These are phyloP conservation scores for Apostichopus californicus DNA, from an alignment of 35 echinoderm and acorn worm species.

Conservation along the genomic window DNA sequence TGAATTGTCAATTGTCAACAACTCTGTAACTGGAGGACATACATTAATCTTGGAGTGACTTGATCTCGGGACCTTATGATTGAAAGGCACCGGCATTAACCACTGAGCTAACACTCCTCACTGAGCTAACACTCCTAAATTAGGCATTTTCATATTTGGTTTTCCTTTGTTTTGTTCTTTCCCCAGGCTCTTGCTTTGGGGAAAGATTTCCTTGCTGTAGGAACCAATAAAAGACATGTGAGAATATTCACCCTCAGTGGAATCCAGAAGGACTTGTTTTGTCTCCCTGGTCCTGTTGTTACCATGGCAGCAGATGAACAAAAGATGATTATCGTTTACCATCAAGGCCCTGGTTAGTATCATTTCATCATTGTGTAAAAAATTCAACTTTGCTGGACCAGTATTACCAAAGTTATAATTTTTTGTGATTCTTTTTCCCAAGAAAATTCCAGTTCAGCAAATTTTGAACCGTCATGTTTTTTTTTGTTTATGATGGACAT, in stretches of 20 bases:
- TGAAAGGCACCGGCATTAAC: too few relatives aligned
- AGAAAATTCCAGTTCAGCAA: too few relatives aligned
- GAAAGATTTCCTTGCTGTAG: constrained; percentile 79
- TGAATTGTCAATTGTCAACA: neutral
- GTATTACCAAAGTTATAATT: neutral
- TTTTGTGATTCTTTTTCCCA: too few relatives aligned
- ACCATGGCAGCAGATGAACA: constrained; percentile 86
- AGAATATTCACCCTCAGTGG: constrained; percentile 83
- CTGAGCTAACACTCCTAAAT: too few relatives aligned
- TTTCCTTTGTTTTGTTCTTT: neutral
- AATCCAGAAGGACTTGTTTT: constrained; percentile 77
- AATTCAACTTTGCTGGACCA: neutral
- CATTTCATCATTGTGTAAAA: neutral
- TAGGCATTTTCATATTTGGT: neutral
- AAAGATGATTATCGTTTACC: constrained; percentile 79
- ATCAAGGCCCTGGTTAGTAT: constrained; percentile 76
- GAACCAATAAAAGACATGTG: constrained; percentile 85
- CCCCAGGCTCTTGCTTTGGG: constrained; percentile 73
- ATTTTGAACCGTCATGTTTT: too few relatives aligned
- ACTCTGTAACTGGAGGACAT: too few relatives aligned
- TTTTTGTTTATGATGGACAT: too few relatives aligned
- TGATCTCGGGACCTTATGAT: too few relatives aligned
- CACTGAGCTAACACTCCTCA: too few relatives aligned
- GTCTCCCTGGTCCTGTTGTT: constrained; percentile 87
- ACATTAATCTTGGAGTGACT: too few relatives aligned